Percentiles rank a stretch among this genome's conserved stretches.
These are phyloP conservation scores for Bombycilla garrulus DNA, from an alignment of 2,113 vertebrate species.

Conservation along the genomic window DNA sequence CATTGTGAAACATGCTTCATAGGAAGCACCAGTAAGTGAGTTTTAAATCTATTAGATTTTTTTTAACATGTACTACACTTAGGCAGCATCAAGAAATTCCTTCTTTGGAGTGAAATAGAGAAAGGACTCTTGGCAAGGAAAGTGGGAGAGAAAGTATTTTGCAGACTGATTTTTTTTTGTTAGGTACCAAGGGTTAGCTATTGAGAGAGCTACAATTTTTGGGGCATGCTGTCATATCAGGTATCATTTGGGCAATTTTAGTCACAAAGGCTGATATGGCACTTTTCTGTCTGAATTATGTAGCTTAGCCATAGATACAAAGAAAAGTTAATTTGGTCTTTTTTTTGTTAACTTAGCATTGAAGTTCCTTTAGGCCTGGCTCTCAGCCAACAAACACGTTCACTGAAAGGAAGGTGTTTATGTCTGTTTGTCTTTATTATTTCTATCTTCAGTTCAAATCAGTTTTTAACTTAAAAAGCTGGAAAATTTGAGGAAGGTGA, in stretches of 20 bases:
- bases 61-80: not conserved
- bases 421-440: not conserved
- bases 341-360: not conserved
- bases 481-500: not conserved
- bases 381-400: not conserved
- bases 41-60: not conserved
- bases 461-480: not conserved
- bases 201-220: not conserved
- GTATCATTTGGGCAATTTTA: not conserved
- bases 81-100: not conserved
- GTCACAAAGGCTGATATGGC: not conserved
- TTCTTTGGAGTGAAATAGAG: not conserved
- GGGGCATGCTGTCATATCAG: not conserved
- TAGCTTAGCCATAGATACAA: not conserved
- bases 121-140: not conserved
- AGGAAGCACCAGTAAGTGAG: not conserved
- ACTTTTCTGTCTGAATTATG: not conserved
- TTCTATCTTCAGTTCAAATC: not conserved
- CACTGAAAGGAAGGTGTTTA: not conserved
- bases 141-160: not conserved
- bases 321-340: not conserved
- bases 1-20: not conserved
- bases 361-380: not conserved
- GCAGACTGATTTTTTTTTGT: not conserved
- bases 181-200: not conserved